These are phyloP conservation scores for Drosophila sechellia DNA, from an alignment of 1,140 invertebrate genomes.

Conservation along the genomic window DNA sequence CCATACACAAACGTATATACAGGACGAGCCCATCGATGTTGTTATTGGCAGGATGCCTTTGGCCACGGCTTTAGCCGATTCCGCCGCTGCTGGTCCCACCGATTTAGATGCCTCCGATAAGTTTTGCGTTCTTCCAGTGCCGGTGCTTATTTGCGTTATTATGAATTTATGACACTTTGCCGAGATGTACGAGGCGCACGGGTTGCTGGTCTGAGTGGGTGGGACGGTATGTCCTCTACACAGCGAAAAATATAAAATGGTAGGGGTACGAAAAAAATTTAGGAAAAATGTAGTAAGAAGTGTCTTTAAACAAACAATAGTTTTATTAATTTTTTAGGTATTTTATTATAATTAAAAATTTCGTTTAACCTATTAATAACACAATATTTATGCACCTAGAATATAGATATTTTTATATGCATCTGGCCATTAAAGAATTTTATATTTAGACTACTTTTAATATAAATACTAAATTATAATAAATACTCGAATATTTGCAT, in stretches of 20 bases:
- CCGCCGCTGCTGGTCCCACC: conserved; percentile 32
- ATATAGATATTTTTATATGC: too few relatives aligned
- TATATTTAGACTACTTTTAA: too few relatives aligned
- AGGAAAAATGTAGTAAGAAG: too few relatives aligned
- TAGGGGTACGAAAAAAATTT: too few relatives aligned
- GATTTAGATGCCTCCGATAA: conserved; percentile 75
- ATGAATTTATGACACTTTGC: conserved; percentile 81
- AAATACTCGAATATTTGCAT: too few relatives aligned
- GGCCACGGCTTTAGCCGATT: conserved; percentile 34
- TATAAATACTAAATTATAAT: too few relatives aligned
- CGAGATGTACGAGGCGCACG: conserved; percentile 46
- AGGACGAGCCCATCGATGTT: conserved; percentile 54
- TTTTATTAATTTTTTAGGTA: too few relatives aligned
- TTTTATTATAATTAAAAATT: too few relatives aligned
- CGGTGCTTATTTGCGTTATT: conserved; percentile 82
- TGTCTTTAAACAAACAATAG: too few relatives aligned
- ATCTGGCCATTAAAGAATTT: too few relatives aligned
- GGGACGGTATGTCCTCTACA: conserved; percentile 14
- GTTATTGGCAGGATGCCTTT: conserved; percentile 73
- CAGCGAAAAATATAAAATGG: not conserved
- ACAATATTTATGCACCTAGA: too few relatives aligned
- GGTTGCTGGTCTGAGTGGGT: conserved; percentile 30
- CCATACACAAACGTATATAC: conserved; percentile 35
- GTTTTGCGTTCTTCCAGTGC: conserved; percentile 52
- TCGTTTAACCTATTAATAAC: too few relatives aligned